These are phyloP conservation scores for Numenius arquata DNA, from an alignment of 2,113 vertebrate genomes.

Conservation along the genomic window DNA sequence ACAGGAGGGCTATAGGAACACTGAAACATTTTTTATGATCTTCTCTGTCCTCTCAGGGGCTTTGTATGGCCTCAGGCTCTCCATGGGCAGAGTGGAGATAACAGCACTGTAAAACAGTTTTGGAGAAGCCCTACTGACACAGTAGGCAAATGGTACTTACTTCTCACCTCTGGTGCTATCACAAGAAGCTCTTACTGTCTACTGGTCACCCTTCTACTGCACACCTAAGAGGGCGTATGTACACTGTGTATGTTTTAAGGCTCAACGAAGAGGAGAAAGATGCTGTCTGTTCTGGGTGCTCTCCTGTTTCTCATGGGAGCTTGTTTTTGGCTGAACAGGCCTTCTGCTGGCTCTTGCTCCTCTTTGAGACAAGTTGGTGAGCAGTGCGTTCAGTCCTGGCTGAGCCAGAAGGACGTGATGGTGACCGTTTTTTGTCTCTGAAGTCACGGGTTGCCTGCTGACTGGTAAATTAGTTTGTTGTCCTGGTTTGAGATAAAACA, in stretches of 20 bases:
- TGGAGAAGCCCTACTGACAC: background rate
- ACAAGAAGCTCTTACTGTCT: background rate
- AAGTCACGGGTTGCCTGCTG: accelerated
- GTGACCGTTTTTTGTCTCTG: background rate
- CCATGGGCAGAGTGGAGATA: background rate
- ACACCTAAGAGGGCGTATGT: background rate
- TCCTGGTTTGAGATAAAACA: background rate
- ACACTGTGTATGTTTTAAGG: background rate
- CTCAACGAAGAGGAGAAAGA: background rate
- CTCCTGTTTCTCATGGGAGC: background rate
- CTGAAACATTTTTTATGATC: background rate
- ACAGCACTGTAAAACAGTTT: background rate
- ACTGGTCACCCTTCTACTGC: background rate
- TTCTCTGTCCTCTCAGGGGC: background rate
- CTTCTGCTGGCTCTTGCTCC: background rate
- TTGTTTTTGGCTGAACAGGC: background rate
- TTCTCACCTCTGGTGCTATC: background rate
- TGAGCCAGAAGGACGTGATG: background rate
- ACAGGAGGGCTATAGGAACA: background rate
- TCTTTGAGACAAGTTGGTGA: background rate
- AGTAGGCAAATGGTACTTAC: background rate
- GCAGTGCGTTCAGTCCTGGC: background rate
- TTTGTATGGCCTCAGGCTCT: background rate
- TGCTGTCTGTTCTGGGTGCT: accelerated
- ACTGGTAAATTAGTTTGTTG: background rate